A percentile compares a stretch with the other conserved stretches of the same genome.
Conservation (phyloP, 2,888 invertebrate genomes). For the Polyploca ridens region DNA sequence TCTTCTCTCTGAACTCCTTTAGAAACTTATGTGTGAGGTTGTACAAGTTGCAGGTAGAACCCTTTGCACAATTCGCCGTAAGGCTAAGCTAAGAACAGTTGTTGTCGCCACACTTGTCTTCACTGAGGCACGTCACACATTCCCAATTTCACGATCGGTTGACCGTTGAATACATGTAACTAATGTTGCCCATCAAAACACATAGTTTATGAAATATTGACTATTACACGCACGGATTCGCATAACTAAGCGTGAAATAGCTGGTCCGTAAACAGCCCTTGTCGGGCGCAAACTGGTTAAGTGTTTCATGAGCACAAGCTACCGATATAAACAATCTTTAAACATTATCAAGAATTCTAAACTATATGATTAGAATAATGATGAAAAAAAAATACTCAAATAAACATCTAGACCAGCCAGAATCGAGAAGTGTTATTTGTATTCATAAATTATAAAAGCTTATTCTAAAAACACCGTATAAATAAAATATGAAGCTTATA, state of each 20-base stretch:
- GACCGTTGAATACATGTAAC: conserved; percentile 71
- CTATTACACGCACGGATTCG: conserved; percentile 39
- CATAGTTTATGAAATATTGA: conserved; percentile 59
- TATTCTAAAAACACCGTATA: neutral
- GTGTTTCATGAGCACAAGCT: neutral
- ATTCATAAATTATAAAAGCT: too few species aligned
- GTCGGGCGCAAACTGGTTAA: neutral
- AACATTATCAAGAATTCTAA: too few species aligned
- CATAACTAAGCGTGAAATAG: conserved; percentile 71
- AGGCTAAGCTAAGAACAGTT: conserved; percentile 56
- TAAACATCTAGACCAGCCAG: neutral
- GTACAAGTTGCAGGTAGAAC: conserved; percentile 74
- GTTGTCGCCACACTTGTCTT: conserved; percentile 78
- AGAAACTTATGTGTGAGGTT: conserved; percentile 41
- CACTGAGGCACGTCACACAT: conserved; percentile 66
- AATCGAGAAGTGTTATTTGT: neutral
- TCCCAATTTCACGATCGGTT: conserved; percentile 79
- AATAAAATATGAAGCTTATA: neutral
- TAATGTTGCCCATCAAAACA: conserved; percentile 72
- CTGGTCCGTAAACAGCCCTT: conserved; percentile 25
- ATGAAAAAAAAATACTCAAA: neutral
- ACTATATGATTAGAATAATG: neutral
- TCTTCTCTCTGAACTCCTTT: conserved; percentile 29
- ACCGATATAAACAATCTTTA: neutral
- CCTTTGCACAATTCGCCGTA: conserved; percentile 82